Evolutionary conservation across 2,797 vertebrate species (phyloP), one percentile per base, ranked within the genome.

Genomic region (Psittacula echo): DNA sequence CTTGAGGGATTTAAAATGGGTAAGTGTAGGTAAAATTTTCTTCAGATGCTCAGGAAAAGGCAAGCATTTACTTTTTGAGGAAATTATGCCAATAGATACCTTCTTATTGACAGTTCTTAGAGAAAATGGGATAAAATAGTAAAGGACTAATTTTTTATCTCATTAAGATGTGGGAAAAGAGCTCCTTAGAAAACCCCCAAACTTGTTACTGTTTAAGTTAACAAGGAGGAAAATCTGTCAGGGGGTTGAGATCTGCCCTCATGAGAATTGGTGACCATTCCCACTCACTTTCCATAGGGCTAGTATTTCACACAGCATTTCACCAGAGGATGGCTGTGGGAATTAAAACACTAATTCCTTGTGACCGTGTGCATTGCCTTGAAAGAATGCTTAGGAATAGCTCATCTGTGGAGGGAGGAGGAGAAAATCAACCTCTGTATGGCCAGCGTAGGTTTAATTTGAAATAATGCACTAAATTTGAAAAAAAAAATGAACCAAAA

Each of bases 141-240:
- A 32, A 86, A 80, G 62, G 75, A 9, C 1, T 22, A 14, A 0
- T 72, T 58, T 68, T 78, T 80, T 77, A 21, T 60, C 11, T 54
- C n/a, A 18, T 3, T 37, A 53, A 47, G 6, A 56, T 27, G 21
- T 61, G 15, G 75, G 19, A 62, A 86, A 85, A 47, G 7, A 50
- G 20, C 34, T 74, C 19, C 23, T 44, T 54, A 14, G 77, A 84
- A 58, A 58, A 32, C 0, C 0, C 0, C 0, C 7, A 37, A 68
- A 23, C 5, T 58, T 64, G 19, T 26, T 90, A n/a, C 9, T 1
- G 1, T 79, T 93, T 54, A 42, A 82, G 70, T 87, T 85, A 68
- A 56, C 4, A 51, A 34, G 37, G 64, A 87, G 32, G 24, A 83
- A 85, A 23, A 77, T 77, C 32, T 82, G 10, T 87, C 30, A 39